These are phyloP conservation scores for Pan paniscus DNA, from an alignment of 2,113 vertebrate species.

Conservation along the genomic window DNA sequence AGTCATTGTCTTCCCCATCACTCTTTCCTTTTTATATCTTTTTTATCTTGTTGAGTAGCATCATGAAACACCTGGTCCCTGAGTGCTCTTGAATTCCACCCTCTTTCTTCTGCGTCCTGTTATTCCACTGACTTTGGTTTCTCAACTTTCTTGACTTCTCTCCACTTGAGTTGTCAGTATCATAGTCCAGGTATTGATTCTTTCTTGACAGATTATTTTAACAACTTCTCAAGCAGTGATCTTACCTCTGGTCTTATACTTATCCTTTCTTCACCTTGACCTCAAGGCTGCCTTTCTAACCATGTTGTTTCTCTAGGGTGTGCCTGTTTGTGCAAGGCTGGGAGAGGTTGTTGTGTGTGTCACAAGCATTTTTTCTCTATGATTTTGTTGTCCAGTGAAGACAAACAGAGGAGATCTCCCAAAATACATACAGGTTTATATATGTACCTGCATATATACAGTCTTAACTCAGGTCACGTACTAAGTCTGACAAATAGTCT, in stretches of 20 bases:
- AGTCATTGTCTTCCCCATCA: not conserved
- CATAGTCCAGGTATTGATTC: not conserved
- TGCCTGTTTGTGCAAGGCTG: not conserved
- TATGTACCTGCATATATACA: rapidly evolving
- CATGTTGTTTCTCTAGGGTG: not conserved
- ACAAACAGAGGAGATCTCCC: not conserved
- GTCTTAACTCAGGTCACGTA: not conserved
- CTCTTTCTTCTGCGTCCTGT: not conserved
- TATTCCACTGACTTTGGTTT: not conserved
- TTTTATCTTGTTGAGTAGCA: not conserved
- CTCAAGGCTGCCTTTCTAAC: not conserved
- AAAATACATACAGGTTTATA: not conserved
- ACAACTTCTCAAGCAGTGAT: not conserved
- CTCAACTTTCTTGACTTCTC: not conserved
- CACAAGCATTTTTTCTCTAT: not conserved
- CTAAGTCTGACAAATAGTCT: not conserved
- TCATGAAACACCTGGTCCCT: not conserved
- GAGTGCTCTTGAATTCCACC: not conserved
- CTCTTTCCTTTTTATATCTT: not conserved
- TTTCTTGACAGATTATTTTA: not conserved
- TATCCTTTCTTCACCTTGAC: not conserved
- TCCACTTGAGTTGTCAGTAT: not conserved
- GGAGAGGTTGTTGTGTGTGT: not conserved
- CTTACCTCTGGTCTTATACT: not conserved
- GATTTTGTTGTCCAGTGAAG: not conserved